phyloP scores from a whole-genome alignment of 2,888 invertebrate genomes.

The Drosophila formosana region DNA sequence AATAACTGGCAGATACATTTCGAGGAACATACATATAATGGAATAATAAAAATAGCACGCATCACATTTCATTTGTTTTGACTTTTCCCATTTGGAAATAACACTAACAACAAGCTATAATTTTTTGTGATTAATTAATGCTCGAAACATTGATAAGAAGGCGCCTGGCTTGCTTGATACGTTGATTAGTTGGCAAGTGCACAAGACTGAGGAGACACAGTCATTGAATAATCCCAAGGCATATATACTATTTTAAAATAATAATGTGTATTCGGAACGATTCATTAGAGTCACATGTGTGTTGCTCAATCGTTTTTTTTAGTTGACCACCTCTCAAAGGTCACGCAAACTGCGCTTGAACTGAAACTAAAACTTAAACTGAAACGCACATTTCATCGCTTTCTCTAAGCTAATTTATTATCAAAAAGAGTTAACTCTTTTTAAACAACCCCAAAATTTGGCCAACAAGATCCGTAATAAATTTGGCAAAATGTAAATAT shows the following conservation, averaged over 20 bases:
- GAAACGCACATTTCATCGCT: too few species aligned
- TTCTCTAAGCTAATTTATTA: too few species aligned
- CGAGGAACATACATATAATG: not conserved
- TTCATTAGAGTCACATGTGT: not conserved
- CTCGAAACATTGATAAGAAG: slow-evolving; percentile 21
- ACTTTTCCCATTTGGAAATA: slow-evolving; percentile 25
- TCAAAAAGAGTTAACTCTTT: too few species aligned
- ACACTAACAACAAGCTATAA: not conserved
- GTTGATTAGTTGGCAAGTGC: slow-evolving; percentile 13
- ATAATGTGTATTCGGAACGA: not conserved
- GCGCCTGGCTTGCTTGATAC: not conserved
- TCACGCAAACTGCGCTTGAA: not conserved
- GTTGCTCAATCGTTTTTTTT: slow-evolving; percentile 3
- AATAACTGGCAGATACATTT: slow-evolving; percentile 22
- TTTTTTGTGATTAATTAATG: slow-evolving; percentile 38
- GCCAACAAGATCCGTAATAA: too few species aligned
- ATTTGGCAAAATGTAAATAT: too few species aligned
- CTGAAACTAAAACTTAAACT: not conserved
- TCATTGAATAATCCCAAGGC: not conserved
- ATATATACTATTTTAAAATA: not conserved
- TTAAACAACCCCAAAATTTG: too few species aligned
- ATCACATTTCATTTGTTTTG: slow-evolving; percentile 43
- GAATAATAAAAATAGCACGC: slow-evolving; percentile 38
- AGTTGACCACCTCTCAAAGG: not conserved
- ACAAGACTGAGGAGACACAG: not conserved